A percentile compares a stretch with the other conserved stretches of the same genome.
Evolutionary conservation across 2,797 vertebrate species (phyloP).

Genomic region (Hirundo rustica): DNA sequence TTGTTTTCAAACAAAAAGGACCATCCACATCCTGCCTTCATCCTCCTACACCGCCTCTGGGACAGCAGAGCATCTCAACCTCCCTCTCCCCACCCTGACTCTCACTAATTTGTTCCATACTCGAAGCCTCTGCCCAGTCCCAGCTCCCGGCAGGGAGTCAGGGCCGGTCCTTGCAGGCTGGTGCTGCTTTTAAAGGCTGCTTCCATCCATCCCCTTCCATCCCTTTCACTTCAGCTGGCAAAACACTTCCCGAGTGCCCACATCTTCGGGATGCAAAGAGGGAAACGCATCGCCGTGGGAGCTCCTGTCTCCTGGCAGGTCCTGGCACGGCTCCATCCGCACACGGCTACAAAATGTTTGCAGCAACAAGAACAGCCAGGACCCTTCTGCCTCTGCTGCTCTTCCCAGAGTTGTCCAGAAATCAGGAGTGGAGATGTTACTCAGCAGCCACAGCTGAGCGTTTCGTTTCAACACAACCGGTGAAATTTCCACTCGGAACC

Average conservation of each 20-base stretch:
- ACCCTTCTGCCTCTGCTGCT: background rate
- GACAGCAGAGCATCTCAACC: background rate
- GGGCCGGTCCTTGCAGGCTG: background rate
- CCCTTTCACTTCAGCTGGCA: background rate
- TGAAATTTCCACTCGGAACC: accelerated
- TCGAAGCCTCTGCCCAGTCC: background rate
- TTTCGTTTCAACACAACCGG: background rate
- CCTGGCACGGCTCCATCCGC: background rate
- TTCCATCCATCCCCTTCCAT: background rate
- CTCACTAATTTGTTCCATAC: background rate
- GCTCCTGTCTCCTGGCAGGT: background rate
- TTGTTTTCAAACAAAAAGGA: background rate
- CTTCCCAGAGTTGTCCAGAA: background rate
- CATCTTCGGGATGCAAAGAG: background rate
- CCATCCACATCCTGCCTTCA: background rate
- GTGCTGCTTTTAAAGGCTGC: background rate
- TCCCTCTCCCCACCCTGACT: background rate
- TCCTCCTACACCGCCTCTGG: background rate
- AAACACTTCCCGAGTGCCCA: background rate
- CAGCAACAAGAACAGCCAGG: background rate
- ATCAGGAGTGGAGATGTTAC: background rate
- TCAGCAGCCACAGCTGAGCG: background rate
- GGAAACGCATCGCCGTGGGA: accelerated
- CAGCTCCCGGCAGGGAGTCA: background rate
- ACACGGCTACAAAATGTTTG: background rate